Base-by-base conservation (phyloP, 92 coral and sea anemone species). In the Phenganax subtilis region DNA sequence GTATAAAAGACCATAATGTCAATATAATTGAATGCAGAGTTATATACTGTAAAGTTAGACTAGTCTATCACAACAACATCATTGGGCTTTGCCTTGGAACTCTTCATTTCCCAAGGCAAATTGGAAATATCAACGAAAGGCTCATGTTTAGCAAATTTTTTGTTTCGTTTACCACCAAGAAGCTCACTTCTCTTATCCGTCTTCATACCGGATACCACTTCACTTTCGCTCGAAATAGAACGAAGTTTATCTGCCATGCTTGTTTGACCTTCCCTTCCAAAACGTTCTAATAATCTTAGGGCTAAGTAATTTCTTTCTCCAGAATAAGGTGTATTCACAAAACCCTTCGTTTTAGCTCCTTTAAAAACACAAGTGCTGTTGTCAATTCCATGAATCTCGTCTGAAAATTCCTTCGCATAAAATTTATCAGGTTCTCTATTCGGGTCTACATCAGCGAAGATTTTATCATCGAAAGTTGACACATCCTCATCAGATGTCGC, bases 241-340 rank as follows among this genome's bases (percentile, higher is more conserved):
- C 73, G 72, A 16, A 79, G 62, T 52, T 53, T 79, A 29, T 79
- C 69, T 12, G 73, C 73, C 28, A 79, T 52, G 9, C 30, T 12
- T 27, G 73, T 37, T 25, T 37, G 61, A 54, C 65, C 44, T n/a
- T 79, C 37, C 9, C 31, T 54, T 64, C 65, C 62, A 79, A 79
- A 79, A 10, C 83, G 83, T 52, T 62, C 65, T 17, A 79, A 64
- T 47, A 79, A 73, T 12, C 83, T 63, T 17, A 73, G 63, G 25
- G 83, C 51, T 25, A 79, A 54, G 61, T 58, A 79, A 15, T 20
- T 60, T 54, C 55, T 55, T 60, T 79, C 74, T 44, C 53, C 16
- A 57, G 56, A 51, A 54, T 14, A 25, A 12, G 83, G 74, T 51
- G 83, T 64, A 52, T 68, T 15, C 51, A 54, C 61, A 11, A 25